Conservation (phyloP, 2,888 invertebrate genomes). For the Stenolophus ochropezus region DNA sequence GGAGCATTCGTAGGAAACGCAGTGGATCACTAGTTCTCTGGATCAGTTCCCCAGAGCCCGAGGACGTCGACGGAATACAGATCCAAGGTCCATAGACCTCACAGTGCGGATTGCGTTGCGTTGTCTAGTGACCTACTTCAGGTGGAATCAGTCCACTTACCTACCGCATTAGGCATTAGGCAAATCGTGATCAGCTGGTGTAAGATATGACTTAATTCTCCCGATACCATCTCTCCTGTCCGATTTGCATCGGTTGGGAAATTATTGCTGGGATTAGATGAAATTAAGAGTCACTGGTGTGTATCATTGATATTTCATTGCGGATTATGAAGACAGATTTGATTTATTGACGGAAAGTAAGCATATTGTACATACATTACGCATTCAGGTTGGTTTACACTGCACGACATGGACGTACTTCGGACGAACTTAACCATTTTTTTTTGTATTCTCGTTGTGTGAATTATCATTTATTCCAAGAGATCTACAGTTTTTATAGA, state of each 20-base stretch:
- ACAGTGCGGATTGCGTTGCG: slow-evolving; percentile 22
- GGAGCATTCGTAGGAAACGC: slow-evolving; percentile 9
- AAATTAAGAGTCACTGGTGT: slow-evolving; percentile 21
- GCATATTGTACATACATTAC: slow-evolving; percentile 8
- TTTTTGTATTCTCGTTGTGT: no score
- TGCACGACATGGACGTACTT: no score
- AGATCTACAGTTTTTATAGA: no score
- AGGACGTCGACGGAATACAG: slow-evolving; percentile 11
- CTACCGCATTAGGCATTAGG: slow-evolving; percentile 22
- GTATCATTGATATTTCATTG: slow-evolving; percentile 15
- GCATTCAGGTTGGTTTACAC: neutral
- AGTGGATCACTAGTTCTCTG: slow-evolving; percentile 21
- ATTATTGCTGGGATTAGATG: slow-evolving; percentile 1
- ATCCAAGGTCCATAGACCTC: slow-evolving; percentile 34
- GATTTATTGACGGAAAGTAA: slow-evolving; percentile 12
- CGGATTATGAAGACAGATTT: slow-evolving; percentile 21
- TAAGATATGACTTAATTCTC: slow-evolving; percentile 26
- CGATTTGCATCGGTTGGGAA: slow-evolving; percentile 15
- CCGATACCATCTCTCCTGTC: neutral
- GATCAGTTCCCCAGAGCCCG: neutral
- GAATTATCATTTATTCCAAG: no score
- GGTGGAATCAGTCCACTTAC: slow-evolving; percentile 20
- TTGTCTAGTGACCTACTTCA: slow-evolving; percentile 8
- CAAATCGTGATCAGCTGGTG: slow-evolving; percentile 21
- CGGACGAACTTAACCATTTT: no score